Conservation (phyloP, 1,140 invertebrate genomes). For the Teleogryllus occipitalis region DNA sequence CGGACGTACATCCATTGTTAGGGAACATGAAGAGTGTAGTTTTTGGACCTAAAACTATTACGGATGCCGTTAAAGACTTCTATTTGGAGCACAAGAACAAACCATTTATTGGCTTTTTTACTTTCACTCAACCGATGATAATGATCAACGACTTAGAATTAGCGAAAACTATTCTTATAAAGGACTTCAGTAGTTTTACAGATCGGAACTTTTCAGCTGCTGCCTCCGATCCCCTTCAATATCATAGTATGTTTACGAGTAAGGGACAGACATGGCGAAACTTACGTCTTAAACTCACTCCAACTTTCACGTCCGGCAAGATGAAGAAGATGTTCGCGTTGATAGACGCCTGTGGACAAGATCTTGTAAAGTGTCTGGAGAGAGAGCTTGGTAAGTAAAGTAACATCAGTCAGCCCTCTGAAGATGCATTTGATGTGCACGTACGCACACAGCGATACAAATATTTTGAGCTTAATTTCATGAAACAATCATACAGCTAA, state of each 20-base stretch:
- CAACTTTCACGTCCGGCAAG: constrained; percentile 41
- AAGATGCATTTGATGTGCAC: too few species aligned
- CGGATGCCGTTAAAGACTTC: background rate
- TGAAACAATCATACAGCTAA: too few species aligned
- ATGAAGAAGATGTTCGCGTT: constrained; percentile 40
- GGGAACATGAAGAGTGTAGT: background rate
- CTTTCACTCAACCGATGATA: constrained; percentile 40
- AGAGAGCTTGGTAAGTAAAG: background rate
- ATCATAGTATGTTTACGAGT: constrained; percentile 10
- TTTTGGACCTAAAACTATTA: background rate
- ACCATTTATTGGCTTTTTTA: constrained; percentile 33
- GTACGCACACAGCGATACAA: too few species aligned
- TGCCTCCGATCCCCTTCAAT: constrained; percentile 31
- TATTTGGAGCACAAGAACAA: background rate
- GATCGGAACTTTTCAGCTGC: constrained; percentile 38
- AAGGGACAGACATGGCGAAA: constrained; percentile 35
- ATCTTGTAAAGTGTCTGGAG: constrained; percentile 15
- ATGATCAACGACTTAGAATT: constrained; percentile 41
- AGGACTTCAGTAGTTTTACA: constrained; percentile 41
- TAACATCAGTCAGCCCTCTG: too few species aligned
- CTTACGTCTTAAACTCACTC: constrained; percentile 38
- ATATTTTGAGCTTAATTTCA: too few species aligned
- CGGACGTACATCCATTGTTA: background rate
- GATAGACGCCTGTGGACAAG: constrained; percentile 19
- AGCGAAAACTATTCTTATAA: constrained; percentile 38